Evolutionary conservation across 2,888 invertebrate genomes (phyloP).

Genomic region (Villa cingulata): DNA sequence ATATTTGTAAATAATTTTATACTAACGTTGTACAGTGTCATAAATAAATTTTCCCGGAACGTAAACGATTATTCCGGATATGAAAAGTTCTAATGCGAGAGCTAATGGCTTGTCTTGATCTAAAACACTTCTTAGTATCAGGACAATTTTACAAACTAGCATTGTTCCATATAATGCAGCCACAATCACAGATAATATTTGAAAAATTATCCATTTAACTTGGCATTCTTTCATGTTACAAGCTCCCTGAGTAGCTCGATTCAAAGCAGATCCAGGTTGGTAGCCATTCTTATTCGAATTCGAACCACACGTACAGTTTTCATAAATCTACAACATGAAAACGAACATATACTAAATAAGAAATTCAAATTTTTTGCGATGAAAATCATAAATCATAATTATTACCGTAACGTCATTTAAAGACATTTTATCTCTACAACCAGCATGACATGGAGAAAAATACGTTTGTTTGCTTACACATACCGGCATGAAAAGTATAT

Average conservation of each 20-base stretch:
- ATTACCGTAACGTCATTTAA: constrained; percentile 34
- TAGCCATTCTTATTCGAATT: constrained; percentile 20
- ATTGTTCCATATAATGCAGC: constrained; percentile 31
- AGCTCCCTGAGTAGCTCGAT: constrained; percentile 39
- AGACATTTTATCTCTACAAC: constrained; percentile 40
- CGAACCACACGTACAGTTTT: constrained; percentile 39
- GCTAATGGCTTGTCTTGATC: constrained; percentile 48
- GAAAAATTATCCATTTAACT: constrained; percentile 38
- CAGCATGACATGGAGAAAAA: constrained; percentile 62
- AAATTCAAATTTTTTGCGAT: too few relatives aligned
- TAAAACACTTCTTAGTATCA: constrained; percentile 42
- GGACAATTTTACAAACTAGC: constrained; percentile 39
- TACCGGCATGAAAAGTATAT: constrained; percentile 44
- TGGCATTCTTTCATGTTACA: constrained; percentile 40
- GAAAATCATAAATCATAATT: not conserved
- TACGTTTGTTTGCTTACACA: constrained; percentile 45
- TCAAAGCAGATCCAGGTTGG: constrained; percentile 14
- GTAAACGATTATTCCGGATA: constrained; percentile 43
- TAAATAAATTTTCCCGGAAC: constrained; percentile 51
- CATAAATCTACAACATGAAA: constrained; percentile 32
- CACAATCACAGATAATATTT: constrained; percentile 34
- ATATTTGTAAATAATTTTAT: not conserved
- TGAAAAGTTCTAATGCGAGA: constrained; percentile 42
- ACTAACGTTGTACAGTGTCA: constrained; percentile 42
- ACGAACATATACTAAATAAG: not conserved